Conservation (phyloP, 1,140 invertebrate genomes). For the Drosophila grimshawi region DNA sequence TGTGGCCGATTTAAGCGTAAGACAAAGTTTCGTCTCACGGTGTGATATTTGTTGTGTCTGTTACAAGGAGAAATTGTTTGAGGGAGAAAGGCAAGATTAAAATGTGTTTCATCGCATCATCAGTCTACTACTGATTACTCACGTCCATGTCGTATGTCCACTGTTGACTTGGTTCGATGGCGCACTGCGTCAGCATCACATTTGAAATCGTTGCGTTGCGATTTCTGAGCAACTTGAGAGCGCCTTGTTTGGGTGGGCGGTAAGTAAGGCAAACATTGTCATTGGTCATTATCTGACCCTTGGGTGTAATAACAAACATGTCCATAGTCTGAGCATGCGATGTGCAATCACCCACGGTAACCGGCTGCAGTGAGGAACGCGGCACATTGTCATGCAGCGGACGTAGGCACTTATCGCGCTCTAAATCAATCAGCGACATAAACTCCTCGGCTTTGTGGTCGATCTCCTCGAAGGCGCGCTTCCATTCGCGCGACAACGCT, state of each 20-base stretch:
- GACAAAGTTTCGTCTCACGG: constrained; percentile 67
- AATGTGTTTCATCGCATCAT: neutral
- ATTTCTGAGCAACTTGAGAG: constrained; percentile 64
- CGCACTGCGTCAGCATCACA: constrained; percentile 71
- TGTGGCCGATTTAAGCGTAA: constrained; percentile 73
- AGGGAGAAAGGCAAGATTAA: neutral
- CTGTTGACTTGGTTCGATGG: constrained; percentile 59
- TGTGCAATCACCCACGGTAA: constrained; percentile 85
- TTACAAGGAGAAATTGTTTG: neutral
- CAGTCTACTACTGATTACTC: constrained; percentile 41
- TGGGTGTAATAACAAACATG: constrained; percentile 90
- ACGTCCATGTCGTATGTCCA: constrained; percentile 84
- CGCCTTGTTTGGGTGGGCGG: constrained; percentile 61
- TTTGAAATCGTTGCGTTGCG: constrained; percentile 73
- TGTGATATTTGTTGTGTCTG: constrained; percentile 83
- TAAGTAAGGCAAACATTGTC: constrained; percentile 81
- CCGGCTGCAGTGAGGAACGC: constrained; percentile 84
- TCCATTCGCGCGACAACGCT: constrained; percentile 69
- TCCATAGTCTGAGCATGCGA: constrained; percentile 86
- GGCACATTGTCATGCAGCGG: constrained; percentile 63
- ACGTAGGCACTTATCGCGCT: constrained; percentile 74
- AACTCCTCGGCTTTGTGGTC: constrained; percentile 64
- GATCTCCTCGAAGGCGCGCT: constrained; percentile 72
- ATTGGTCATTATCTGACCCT: constrained; percentile 85
- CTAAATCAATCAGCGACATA: constrained; percentile 67